These are phyloP conservation scores for Bucorvus abyssinicus DNA, from an alignment of 2,797 vertebrate genomes.

Conservation along the genomic window DNA sequence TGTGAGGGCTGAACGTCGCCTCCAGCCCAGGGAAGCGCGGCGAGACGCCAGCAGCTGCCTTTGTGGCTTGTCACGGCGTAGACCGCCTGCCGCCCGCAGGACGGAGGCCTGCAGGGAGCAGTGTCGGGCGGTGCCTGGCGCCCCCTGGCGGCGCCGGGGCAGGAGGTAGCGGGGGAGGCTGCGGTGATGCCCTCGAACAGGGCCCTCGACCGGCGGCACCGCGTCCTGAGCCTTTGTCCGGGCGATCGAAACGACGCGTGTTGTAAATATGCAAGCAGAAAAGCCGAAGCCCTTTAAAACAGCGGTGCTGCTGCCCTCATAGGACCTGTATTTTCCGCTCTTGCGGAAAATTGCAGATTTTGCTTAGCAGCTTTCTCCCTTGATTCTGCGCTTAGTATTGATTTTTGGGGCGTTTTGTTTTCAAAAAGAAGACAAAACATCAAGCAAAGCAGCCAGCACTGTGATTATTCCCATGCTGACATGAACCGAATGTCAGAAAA, in stretches of 20 bases:
- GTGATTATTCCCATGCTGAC: background rate
- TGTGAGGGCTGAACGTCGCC: background rate
- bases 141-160: no score
- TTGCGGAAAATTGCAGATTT: fast-evolving
- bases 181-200: no score
- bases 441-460: fast-evolving
- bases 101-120: background rate
- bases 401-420: fast-evolving
- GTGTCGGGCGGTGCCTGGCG: no score
- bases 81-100: no score
- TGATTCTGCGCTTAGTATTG: fast-evolving
- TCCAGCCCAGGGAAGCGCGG: background rate
- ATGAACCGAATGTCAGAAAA: background rate
- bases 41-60: background rate
- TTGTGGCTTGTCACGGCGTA: background rate
- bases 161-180: no score
- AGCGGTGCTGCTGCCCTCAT: fast-evolving
- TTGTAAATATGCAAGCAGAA: fast-evolving
- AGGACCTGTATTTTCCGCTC: no score
- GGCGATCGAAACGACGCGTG: fast-evolving
- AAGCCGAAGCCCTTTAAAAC: background rate
- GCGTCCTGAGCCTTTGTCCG: background rate
- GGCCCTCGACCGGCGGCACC: no score
- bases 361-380: background rate
- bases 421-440: background rate